Evolutionary conservation across 2,888 invertebrate genomes (phyloP), one percentile per base, ranked within the genome.

Genomic region (Aquatica leii): DNA sequence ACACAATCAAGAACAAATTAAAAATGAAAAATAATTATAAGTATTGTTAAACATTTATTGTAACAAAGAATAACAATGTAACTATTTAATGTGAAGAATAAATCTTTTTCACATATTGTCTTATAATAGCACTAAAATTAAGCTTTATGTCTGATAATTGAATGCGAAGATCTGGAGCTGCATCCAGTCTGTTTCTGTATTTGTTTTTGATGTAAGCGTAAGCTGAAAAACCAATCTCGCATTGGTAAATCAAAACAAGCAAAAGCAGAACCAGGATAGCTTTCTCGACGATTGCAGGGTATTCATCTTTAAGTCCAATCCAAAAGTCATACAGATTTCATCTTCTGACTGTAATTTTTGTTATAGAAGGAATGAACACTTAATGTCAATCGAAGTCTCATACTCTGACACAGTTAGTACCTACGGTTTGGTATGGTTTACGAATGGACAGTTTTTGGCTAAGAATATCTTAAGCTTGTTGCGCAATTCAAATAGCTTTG

Each of bases 401-500:
- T 31, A 9, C 9, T 4, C 31, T 31, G 31, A 31, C 31, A 31
- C 31, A 31, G 31, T 31, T 31, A 31, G 31, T 9, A 31, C 9
- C 4, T 4, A 31, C 9, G 31, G 31, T 31, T 9, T 31, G 31
- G 31, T 31, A 31, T 31, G 9, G 9, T 31, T 31, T 31, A 9
- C 31, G 31, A 31, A 31, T 31, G 31, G 31, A 31, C n/a, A n/a
- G n/a, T n/a, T n/a, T n/a, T n/a, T n/a, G n/a, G n/a, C n/a, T n/a
- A n/a, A n/a, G n/a, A n/a, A n/a, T n/a, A n/a, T n/a, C 31, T 9
- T 37, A 37, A 37, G 37, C 37, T 37, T 12, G 37, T 37, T 12
- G 37, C 37, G 37, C 37, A 37, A 37, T 37, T 37, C 37, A n/a
- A 37, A 37, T 37, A 37, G n/a, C n/a, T 12, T 37, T 37, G 37